Evolutionary conservation across 2,888 invertebrate genomes (phyloP), one percentile per base, ranked within the genome.

Genomic region (Hypercompe scribonia): DNA sequence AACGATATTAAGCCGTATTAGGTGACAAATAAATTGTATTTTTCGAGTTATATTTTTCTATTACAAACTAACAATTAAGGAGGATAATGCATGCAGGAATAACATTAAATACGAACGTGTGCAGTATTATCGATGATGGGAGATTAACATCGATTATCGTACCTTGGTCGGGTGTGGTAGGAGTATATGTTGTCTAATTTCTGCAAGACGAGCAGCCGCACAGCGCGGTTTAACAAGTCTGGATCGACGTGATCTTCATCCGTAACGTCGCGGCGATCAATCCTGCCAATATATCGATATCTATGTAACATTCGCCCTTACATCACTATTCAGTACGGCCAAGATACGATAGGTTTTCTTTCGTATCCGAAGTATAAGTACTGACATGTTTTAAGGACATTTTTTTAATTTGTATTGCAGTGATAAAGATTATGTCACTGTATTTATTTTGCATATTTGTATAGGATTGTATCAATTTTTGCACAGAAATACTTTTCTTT

Each of bases 91-190:
- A 87, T 86, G 89, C 90, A 88, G 85, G 86, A 87, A 88, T 83
- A 72, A 89, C 84, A 84, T 83, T 83, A 83, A 86, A 82, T 79
- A 88, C 84, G 81, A 86, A 86, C 83, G 88, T 87, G 87, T 87
- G 83, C 83, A 77, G 84, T 86, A 70, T 82, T 80, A 81, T 88
- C 88, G 88, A 87, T 85, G 88, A 75, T 71, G 71, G 71, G 80
- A 81, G 87, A 87, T 88, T 84, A 90, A 93, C 93, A 94, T 93
- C 93, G 93, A 93, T 90, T 89, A 85, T 94, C 95, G 94, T 96
- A 96, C 96, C 96, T 96, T 93, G 96, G 96, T 92, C 96, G 95
- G 86, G 95, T 94, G 93, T 96, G 96, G 93, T 95, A 96, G 93
- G 96, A 94, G 94, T 96, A 96, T 91, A 95, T 92, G 93, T 95